Evolutionary conservation across 2,113 vertebrate genomes (phyloP).

Genomic region (Sciurus niger): DNA sequence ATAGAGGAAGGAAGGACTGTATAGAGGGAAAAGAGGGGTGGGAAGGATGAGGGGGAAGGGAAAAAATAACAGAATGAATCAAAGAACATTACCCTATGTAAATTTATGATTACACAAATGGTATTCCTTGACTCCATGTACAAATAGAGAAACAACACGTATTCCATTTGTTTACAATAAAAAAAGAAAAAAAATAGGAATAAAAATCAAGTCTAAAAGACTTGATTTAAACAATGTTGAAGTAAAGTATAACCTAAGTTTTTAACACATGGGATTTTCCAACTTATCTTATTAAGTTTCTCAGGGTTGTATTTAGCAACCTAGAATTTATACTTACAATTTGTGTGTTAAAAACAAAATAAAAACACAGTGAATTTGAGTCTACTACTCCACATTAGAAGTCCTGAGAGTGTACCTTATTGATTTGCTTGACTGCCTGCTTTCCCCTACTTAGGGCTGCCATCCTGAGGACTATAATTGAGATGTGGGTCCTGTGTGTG

Average conservation of each 20-base stretch:
- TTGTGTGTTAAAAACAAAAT: neutral
- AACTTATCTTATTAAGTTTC: neutral
- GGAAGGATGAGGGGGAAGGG: too few relatives aligned
- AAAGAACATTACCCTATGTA: too few relatives aligned
- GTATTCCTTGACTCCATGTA: too few relatives aligned
- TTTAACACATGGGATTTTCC: neutral
- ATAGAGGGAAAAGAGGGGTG: too few relatives aligned
- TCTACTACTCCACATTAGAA: slow-evolving; percentile 56
- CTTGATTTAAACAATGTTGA: neutral
- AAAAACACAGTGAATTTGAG: slow-evolving; percentile 61
- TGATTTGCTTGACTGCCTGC: slow-evolving; percentile 50
- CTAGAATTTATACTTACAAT: neutral
- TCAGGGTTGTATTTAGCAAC: neutral
- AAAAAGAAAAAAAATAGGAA: neutral
- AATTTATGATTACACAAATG: too few relatives aligned
- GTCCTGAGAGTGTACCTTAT: slow-evolving; percentile 63
- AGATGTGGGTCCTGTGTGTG: slow-evolving; percentile 87
- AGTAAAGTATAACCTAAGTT: neutral
- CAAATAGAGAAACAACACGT: too few relatives aligned
- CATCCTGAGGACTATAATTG: slow-evolving; percentile 85
- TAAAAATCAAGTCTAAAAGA: slow-evolving; percentile 31
- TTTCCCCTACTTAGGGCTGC: slow-evolving; percentile 60
- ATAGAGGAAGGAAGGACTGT: too few relatives aligned
- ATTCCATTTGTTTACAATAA: too few relatives aligned
- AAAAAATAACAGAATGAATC: too few relatives aligned